phyloP scores from a whole-genome alignment of 2,888 invertebrate genomes.

The Drosophila nr. perissopoda region DNA sequence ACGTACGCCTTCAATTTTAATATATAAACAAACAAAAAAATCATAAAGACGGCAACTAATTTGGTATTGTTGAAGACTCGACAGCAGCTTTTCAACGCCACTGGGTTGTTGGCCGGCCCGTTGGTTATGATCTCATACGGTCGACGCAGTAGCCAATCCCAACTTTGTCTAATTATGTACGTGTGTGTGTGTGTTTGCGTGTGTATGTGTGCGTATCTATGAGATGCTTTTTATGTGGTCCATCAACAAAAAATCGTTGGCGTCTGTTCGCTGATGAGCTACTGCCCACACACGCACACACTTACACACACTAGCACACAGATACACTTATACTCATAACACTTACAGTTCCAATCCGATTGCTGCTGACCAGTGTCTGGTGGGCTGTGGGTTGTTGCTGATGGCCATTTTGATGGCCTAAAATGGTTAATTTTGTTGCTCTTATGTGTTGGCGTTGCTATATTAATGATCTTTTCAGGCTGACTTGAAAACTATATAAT shows the following conservation, averaged over 20 bases:
- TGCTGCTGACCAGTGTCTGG: slow-evolving; percentile 30
- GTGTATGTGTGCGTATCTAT: slow-evolving; percentile 49
- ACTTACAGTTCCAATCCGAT: slow-evolving; percentile 20
- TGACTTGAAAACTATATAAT: slow-evolving; percentile 42
- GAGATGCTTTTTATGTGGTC: slow-evolving; percentile 58
- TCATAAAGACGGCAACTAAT: slow-evolving; percentile 49
- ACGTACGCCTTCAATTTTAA: slow-evolving; percentile 61
- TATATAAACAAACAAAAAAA: slow-evolving; percentile 14
- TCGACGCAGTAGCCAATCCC: slow-evolving; percentile 70
- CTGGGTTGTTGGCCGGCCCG: slow-evolving; percentile 37
- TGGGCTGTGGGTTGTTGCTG: slow-evolving; percentile 41
- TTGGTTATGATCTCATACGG: slow-evolving; percentile 66
- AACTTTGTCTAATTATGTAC: slow-evolving; percentile 64
- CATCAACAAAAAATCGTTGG: slow-evolving; percentile 57
- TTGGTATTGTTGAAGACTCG: slow-evolving; percentile 52
- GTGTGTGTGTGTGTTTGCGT: slow-evolving; percentile 24
- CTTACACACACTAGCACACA: slow-evolving; percentile 14
- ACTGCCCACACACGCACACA: slow-evolving; percentile 43
- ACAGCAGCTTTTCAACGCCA: slow-evolving; percentile 39
- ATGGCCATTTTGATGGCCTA: slow-evolving; percentile 65
- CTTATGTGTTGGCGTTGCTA: slow-evolving; percentile 59
- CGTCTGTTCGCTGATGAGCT: slow-evolving; percentile 53
- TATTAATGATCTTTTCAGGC: slow-evolving; percentile 58
- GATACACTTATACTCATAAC: not conserved
- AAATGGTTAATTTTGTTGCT: slow-evolving; percentile 19